These are phyloP conservation scores for Acrocephalus scirpaceus DNA, from an alignment of 2,797 vertebrate species.

Conservation along the genomic window DNA sequence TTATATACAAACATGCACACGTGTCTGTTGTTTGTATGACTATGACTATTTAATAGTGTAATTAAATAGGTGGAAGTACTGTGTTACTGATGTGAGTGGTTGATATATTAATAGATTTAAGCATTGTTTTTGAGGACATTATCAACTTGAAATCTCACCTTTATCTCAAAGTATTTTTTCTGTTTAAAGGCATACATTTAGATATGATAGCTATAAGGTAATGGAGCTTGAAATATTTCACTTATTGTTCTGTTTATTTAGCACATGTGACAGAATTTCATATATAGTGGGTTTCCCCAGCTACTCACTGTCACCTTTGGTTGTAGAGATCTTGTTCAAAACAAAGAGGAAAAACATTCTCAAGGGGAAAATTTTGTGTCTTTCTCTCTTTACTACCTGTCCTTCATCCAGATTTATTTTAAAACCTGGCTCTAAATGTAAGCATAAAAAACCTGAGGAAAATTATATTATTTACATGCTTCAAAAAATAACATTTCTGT, in stretches of 20 bases:
- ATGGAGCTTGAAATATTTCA: background rate
- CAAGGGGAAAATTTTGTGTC: background rate
- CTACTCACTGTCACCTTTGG: background rate
- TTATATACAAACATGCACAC: background rate
- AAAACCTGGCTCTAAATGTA: background rate
- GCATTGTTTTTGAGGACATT: background rate
- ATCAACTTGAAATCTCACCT: background rate
- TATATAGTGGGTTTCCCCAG: background rate
- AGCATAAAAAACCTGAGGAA: background rate
- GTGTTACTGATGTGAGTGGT: background rate
- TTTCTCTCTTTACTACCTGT: background rate
- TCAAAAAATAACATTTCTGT: background rate
- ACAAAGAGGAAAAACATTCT: background rate
- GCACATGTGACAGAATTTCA: background rate
- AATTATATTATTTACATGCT: background rate
- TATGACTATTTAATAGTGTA: background rate
- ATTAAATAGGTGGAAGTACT: background rate
- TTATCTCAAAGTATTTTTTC: background rate
- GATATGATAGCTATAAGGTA: background rate
- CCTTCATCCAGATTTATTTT: background rate
- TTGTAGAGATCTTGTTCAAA: background rate
- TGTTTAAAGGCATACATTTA: background rate
- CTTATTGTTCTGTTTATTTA: background rate
- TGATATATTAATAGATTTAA: background rate
- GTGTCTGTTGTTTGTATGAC: background rate